phyloP scores from a whole-genome alignment of 1,140 invertebrate genomes.

The Babylonia areolata region DNA sequence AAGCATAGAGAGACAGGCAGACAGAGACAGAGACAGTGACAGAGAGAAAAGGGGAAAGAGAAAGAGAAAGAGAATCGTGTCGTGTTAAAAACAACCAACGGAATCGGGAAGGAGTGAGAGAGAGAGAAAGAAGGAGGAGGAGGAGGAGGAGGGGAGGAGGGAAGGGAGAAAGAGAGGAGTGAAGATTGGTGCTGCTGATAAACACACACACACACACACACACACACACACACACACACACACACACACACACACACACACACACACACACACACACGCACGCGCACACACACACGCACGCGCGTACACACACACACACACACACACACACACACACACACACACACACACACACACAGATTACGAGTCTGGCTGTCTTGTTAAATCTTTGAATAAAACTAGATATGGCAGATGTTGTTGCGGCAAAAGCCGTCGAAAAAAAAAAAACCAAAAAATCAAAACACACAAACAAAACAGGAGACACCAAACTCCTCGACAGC shows the following conservation, averaged over 20 bases:
- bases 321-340: not conserved
- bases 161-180: too few relatives aligned
- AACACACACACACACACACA: constrained; percentile 18
- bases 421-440: too few relatives aligned
- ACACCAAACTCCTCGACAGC: too few relatives aligned
- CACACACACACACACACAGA: not conserved
- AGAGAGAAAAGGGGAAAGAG: too few relatives aligned
- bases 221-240: constrained; percentile 1
- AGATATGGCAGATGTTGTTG: too few relatives aligned
- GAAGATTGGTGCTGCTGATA: too few relatives aligned
- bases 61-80: not conserved
- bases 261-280: constrained; percentile 18
- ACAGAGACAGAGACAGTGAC: too few relatives aligned
- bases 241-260: constrained; percentile 14
- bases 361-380: not conserved
- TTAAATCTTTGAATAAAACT: not conserved
- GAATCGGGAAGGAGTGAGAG: not conserved
- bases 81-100: not conserved
- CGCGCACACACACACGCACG: constrained; percentile 18
- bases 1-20: too few relatives aligned
- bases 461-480: too few relatives aligned
- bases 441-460: too few relatives aligned
- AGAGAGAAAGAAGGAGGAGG: not conserved
- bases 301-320: constrained; percentile 31
- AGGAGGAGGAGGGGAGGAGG: too few relatives aligned